Base-by-base conservation (phyloP, 92 coral and sea anemone genomes). In the Epizoanthus ramosus region DNA sequence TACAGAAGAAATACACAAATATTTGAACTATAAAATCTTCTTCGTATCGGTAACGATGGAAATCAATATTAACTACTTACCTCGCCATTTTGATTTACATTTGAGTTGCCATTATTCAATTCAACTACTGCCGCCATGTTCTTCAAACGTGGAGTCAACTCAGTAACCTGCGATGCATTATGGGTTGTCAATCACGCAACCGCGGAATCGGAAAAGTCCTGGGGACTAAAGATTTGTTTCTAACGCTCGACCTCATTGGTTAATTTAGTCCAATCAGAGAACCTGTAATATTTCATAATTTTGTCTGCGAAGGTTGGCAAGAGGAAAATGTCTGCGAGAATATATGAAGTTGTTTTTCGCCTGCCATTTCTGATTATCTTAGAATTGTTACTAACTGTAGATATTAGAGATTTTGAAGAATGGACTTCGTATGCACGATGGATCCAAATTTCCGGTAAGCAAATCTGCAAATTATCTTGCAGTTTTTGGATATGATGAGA, bases 361-460 rank as follows among this genome's bases (percentile, higher is more conserved):
- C 80, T 95, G 60, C 98, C 98, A 39, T 93, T 95, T 80, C 94
- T 93, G 52, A 75, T 95, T 28, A 70, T 88, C 71, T 63, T 93
- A 73, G 98, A 95, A 79, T 88, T 92, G 85, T 72, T 95, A 18
- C 79, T 95, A 8, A 84, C 92, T 45, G 68, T 89, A 31, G 93
- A 94, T 71, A 79, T 92, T 45, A 77, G 67, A 64, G 74, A 70
- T 58, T 91, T 83, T 79, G 86, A 82, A 39, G 87, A 91, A 3
- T 89, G 92, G 77, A 75, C 82, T 19, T 59, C 86, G 65, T 88
- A 85, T 88, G 93, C 87, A 71, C 90, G 92, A 67, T 57, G 85
- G 17, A 17, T 90, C 31, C 95, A 95, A 81, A 43, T 93, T 28
- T 25, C 57, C 8, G 98, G 98, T 95, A 69, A 89, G 96, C 70